A percentile compares a stretch with the other conserved stretches of the same genome.
Conservation (phyloP, 2,797 vertebrate genomes). For the Gila robusta region DNA sequence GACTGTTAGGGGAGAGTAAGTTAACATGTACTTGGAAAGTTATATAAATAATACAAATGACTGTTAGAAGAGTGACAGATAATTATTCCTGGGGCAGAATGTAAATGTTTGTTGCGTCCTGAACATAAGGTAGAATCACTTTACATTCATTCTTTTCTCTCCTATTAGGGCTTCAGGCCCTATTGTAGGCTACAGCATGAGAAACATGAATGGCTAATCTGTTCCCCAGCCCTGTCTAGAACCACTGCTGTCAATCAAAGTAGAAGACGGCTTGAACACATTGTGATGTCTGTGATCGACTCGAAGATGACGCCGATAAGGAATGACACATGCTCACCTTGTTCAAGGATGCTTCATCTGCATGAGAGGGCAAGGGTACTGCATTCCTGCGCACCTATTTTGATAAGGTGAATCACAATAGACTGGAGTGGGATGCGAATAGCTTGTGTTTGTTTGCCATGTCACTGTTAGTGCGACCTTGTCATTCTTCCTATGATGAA, state of each 20-base stretch:
- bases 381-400: slow-evolving; percentile 1
- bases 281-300: slow-evolving; percentile 42
- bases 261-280: slow-evolving; percentile 51
- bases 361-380: slow-evolving; percentile 16
- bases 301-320: slow-evolving; percentile 54
- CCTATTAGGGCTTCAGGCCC: neutral
- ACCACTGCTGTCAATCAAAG: slow-evolving; percentile 55
- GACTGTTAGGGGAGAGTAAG: neutral
- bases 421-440: slow-evolving; percentile 13
- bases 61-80: neutral
- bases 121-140: neutral
- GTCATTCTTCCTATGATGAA: slow-evolving; percentile 25
- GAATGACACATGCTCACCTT: slow-evolving; percentile 34
- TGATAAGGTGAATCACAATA: slow-evolving; percentile 36
- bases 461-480: slow-evolving; percentile 33
- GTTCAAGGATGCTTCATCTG: slow-evolving; percentile 46
- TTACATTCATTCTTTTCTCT: neutral
- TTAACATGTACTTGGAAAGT: neutral
- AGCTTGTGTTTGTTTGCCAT: slow-evolving; percentile 15
- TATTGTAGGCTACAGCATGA: neutral
- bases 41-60: slow-evolving; percentile 5
- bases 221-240: neutral
- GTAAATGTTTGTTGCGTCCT: neutral
- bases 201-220: neutral
- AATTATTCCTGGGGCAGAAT: neutral